Evolutionary conservation across 2,888 invertebrate genomes (phyloP), one percentile per base, ranked within the genome.

Genomic region (Platycnemis pennipes): DNA sequence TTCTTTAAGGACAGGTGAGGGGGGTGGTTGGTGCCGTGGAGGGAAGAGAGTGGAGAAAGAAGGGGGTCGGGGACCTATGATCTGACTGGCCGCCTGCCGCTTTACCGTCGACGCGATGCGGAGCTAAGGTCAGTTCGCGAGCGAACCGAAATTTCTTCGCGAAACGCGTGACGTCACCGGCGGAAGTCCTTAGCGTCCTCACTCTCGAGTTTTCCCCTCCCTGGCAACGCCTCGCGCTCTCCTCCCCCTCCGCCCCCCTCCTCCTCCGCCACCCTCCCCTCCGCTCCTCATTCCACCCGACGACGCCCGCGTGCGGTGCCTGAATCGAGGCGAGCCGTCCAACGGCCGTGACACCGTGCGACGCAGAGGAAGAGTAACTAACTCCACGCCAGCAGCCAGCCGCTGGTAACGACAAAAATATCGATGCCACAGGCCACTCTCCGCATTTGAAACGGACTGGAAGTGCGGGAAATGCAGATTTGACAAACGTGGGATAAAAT

Each of bases 51-150:
- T 7, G 69, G 77, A 37, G 77, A 77, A 0, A 31, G 77, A 37
- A 37, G 77, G 77, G 22, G 1, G 77, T 13, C 77, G 5, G 37
- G 31, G 3, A 31, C n/a, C n/a, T n/a, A n/a, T n/a, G n/a, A n/a
- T n/a, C n/a, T n/a, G n/a, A 69, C 63, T 63, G 63, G 63, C 63
- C 19, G 69, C 31, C 13, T 37, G 77, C 26, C 77, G 77, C 77
- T 8, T 22, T 16, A 7, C 26, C 26, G 56, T 4, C 13, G 56
- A 3, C 37, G 11, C 77, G 63, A 56, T 37, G 77, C 31, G 8
- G 77, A 77, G 13, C 77, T 77, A 77, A 77, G 77, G 77, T 77
- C 77, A 77, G 77, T 77, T 77, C 77, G 77, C 77, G 63, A 63
- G 37, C 77, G 77, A 37, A 16, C 77, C 77, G 77, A 77, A 77